phyloP scores from a whole-genome alignment of 1,140 invertebrate genomes.

The Zaprionus inermis region DNA sequence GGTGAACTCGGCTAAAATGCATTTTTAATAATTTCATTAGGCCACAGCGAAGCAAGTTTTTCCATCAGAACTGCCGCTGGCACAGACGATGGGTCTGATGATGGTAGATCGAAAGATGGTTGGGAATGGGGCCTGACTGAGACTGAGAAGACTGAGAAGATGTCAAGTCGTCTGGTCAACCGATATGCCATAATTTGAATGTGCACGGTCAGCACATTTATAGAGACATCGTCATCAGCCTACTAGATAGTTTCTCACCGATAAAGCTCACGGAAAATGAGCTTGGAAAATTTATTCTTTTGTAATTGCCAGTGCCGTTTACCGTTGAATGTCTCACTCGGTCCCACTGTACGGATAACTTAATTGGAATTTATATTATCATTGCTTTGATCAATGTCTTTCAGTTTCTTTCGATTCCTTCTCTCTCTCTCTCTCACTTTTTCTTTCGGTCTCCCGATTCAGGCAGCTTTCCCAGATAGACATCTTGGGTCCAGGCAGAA shows the following conservation, averaged over 20 bases:
- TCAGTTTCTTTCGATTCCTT: conserved; percentile 10
- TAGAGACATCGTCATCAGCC: conserved; percentile 63
- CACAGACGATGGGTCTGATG: background rate
- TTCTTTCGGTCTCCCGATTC: conserved; percentile 14
- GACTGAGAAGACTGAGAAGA: background rate
- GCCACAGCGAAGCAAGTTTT: conserved; percentile 44
- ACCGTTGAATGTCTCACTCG: conserved; percentile 75
- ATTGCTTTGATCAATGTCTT: conserved; percentile 71
- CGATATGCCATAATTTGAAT: conserved; percentile 80
- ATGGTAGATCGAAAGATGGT: background rate
- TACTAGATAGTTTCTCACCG: conserved; percentile 76
- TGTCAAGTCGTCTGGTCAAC: conserved; percentile 55
- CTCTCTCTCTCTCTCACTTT: no score
- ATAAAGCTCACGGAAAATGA: conserved; percentile 42
- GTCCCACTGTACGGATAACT: conserved; percentile 40
- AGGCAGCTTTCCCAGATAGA: conserved; percentile 47
- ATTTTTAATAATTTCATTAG: conserved; percentile 83
- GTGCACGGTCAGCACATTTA: conserved; percentile 68
- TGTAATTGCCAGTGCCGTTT: conserved; percentile 75
- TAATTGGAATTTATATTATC: conserved; percentile 82
- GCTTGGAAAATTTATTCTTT: conserved; percentile 63
- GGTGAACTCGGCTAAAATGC: conserved; percentile 56
- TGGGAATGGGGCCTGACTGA: background rate
- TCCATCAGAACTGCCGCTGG: conserved; percentile 9
- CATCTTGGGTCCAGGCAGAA: conserved; percentile 33